Base-by-base conservation (phyloP, 2,113 vertebrate species). In the Sinocyclocheilus grahami region DNA sequence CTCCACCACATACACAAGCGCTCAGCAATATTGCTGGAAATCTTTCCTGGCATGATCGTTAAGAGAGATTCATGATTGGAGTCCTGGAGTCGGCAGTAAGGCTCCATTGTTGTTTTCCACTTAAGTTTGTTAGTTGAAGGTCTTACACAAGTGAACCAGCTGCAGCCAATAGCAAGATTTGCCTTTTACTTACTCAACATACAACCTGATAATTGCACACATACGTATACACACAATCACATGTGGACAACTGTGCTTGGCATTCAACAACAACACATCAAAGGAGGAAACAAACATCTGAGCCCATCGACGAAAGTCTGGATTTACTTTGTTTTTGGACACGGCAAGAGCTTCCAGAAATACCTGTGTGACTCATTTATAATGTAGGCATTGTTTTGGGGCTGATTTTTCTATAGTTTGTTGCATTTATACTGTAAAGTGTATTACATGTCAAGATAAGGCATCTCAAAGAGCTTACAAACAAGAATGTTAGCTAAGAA, bases 1-100 rank as follows among this genome's bases (percentile, higher is more conserved):
- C 22, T 67, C 72, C 74, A 85, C 87, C 48, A 86, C 65, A 80
- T 77, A 83, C 77, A 78, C 82, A 88, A 87, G 91, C 33, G 58
- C 62, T 62, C 58, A 6, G 12, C 71, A 82, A 37, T 33, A 62
- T 51, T 39, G 11, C 83, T 88, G 76, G 74, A 76, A 85, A 85
- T 58, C 24, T 58, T 55, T 85, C n/a, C 33, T 18, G 27, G 58
- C 37, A 5, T 72, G 37, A 48, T 71, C 27, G 16, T 80, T 67
- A 81, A 65, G 37, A 20, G 60, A n/a, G 37, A 80, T 63, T 80
- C 58, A 63, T 39, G 37, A 63, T 46, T 80, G 53, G 78, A 24
- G 30, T 39, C 14, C 55, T 78, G 62, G 74, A 85, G 63, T 69
- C 48, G 65, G n/a, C 14, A 80, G 65, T 7, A 46, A 13, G 74